Evolutionary conservation across 2,888 invertebrate genomes (phyloP).

Genomic region (Xestia rhomboidea): DNA sequence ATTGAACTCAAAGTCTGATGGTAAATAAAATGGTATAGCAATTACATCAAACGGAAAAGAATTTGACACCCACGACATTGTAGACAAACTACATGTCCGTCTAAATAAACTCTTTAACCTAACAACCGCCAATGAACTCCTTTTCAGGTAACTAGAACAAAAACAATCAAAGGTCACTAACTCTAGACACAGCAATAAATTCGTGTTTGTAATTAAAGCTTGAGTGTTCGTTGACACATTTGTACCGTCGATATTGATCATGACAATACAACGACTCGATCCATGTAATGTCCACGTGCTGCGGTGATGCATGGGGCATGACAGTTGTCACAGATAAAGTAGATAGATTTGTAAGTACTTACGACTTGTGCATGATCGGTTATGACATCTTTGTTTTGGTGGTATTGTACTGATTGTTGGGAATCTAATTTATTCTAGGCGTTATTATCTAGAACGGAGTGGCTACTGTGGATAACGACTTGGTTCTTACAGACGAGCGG

Average conservation of each 20-base stretch:
- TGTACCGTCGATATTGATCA: constrained; percentile 29
- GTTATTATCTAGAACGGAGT: not conserved
- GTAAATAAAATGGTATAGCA: not conserved
- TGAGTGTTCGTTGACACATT: constrained; percentile 43
- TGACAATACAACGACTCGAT: not conserved
- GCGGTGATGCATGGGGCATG: constrained; percentile 36
- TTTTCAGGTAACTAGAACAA: constrained; percentile 8
- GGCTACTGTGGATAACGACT: not conserved
- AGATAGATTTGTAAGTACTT: not conserved
- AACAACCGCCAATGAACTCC: not conserved
- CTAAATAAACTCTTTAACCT: not conserved
- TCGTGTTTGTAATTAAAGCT: constrained; percentile 13
- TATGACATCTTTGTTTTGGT: constrained; percentile 23
- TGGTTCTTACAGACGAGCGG: too few species aligned
- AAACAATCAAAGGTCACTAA: constrained; percentile 23
- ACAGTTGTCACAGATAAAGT: constrained; percentile 27
- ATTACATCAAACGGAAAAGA: not conserved
- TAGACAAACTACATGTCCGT: not conserved
- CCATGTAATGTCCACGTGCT: constrained; percentile 34
- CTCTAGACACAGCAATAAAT: constrained; percentile 30
- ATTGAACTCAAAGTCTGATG: not conserved
- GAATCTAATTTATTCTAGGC: not conserved
- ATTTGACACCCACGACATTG: not conserved
- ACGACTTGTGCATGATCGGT: not conserved
- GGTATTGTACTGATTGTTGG: not conserved